A percentile compares a stretch with the other conserved stretches of the same genome.
phyloP scores from a whole-genome alignment of 2,888 invertebrate genomes.

The Epistrophella euchroma region DNA sequence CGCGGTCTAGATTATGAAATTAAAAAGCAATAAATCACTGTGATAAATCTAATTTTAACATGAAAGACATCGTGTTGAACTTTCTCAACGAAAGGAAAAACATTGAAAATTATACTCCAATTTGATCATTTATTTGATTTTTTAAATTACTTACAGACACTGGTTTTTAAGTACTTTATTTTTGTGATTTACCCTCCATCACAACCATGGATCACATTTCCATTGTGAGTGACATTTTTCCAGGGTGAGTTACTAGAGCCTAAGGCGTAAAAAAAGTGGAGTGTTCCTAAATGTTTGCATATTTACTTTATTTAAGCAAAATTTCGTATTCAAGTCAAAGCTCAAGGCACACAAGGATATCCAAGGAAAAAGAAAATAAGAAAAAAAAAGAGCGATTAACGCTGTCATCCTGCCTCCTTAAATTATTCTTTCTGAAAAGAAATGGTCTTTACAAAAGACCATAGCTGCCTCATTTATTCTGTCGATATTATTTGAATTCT shows the following conservation, averaged over 20 bases:
- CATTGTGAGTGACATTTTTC: background rate
- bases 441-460: background rate
- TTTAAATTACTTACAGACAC: too few species aligned
- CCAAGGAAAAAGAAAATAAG: background rate
- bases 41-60: too few species aligned
- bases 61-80: too few species aligned
- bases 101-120: too few species aligned
- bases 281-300: background rate
- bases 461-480: background rate
- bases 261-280: background rate
- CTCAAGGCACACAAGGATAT: background rate
- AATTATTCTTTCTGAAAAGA: background rate
- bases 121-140: too few species aligned
- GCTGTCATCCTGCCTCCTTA: background rate
- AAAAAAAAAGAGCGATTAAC: background rate
- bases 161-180: background rate
- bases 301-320: constrained; percentile 4
- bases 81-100: too few species aligned
- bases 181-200: background rate
- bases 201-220: background rate
- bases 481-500: background rate
- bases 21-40: too few species aligned
- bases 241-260: background rate
- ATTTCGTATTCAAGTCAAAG: constrained; percentile 6
- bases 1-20: too few species aligned